Conservation (phyloP, 35 echinoderm and acorn worm genomes). For the Ophiothrix spiculata region DNA sequence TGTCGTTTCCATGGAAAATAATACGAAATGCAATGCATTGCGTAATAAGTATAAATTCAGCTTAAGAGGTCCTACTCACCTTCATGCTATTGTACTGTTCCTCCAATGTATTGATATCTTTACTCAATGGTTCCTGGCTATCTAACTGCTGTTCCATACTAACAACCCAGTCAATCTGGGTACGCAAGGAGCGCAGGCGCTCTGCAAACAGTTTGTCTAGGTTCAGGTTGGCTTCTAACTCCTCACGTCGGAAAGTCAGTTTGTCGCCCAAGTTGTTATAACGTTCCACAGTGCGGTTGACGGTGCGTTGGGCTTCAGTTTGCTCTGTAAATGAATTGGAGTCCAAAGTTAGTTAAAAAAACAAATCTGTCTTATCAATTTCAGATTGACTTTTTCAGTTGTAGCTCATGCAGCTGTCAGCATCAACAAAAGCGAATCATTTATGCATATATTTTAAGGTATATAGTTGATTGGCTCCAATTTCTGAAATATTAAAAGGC, state of each 20-base stretch:
- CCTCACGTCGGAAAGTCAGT: constrained; percentile 74
- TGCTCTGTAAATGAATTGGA: constrained; percentile 30
- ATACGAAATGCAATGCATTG: no score
- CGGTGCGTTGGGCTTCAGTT: constrained; percentile 65
- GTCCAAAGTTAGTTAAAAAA: no score
- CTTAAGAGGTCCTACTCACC: constrained; percentile 37
- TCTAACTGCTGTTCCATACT: constrained; percentile 63
- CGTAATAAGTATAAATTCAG: no score
- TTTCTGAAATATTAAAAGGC: no score
- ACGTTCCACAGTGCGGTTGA: constrained; percentile 55
- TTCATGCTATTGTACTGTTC: constrained; percentile 77
- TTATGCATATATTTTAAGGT: no score
- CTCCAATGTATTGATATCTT: constrained; percentile 72
- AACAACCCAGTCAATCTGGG: constrained; percentile 73
- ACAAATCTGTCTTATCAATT: no score
- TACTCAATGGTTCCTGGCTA: constrained; percentile 72
- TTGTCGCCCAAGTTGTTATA: constrained; percentile 76
- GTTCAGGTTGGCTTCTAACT: constrained; percentile 88
- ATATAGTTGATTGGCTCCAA: no score
- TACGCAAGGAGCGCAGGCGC: constrained; percentile 55
- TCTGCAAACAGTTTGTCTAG: constrained; percentile 75
- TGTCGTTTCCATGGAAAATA: no score
- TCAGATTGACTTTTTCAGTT: no score
- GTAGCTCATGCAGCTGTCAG: no score
- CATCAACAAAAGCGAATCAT: no score